Base-by-base conservation (phyloP, 2,888 invertebrate genomes). In the Byasa hedistus region DNA sequence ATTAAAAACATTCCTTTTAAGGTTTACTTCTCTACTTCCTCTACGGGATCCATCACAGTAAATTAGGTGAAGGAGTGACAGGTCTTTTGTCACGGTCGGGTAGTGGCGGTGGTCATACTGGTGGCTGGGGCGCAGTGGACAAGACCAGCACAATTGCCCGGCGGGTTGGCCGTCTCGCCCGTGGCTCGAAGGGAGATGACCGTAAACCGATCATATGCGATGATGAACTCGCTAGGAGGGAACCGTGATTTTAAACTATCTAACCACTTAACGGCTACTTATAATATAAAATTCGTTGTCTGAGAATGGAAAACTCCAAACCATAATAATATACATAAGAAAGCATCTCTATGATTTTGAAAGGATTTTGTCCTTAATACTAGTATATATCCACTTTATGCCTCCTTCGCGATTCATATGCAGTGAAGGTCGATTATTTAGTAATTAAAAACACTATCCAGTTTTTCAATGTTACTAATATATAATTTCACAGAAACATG, bases 1-100 rank as follows among this genome's bases (percentile, higher is more conserved):
- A 19, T 19, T 17, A 17, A 2, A 52, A 52, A 52, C n/a, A 1
- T 3, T 51, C 27, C 27, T 54, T 82, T 92, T 21, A 87, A 96
- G 96, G 96, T 61, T 92, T 97, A 81, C 86, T 96, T 32, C 94
- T 97, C 8, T 97, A 97, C 82, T 96, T 97, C 85, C 86, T 96
- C 1, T 97, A 97, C 81, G 97, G 97, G 5, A 96, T 97, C 69
- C 95, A 96, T 79, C 95, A 97, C 82, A 97, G 97, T 84, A 96
- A 96, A 82, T 94, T 96, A 74, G 95, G 96, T 51, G 94, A 91
- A 68, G 91, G 91, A n/a, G 89, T 89, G 3, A 85, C 91, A 0
- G 91, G 92, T 2, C 79, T 91, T 1, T 75, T 91, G 4, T 84
- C 90, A 0, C 84, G 86, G 0, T 85, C 89, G 0, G 85, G 79